A percentile compares a stretch with the other conserved stretches of the same genome.
phyloP scores from a whole-genome alignment of 2,797 vertebrate genomes.

The Enteromius afrohamiltoni region DNA sequence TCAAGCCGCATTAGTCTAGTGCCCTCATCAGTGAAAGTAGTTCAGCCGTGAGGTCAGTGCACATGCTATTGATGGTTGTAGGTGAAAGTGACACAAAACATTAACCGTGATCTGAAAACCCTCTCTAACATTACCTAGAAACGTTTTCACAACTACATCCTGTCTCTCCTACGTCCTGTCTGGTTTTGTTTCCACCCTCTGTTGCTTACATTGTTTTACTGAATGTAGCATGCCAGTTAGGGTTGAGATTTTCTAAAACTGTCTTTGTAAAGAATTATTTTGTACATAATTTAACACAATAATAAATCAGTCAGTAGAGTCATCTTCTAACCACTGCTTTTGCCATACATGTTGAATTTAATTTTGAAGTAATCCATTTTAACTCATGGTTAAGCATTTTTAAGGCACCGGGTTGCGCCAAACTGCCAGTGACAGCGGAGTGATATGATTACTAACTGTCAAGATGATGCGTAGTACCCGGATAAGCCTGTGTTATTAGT shows the following conservation, averaged over 20 bases:
- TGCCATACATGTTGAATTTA: too few relatives aligned
- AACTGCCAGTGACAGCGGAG: too few relatives aligned
- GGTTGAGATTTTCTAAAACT: not conserved
- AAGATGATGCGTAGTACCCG: too few relatives aligned
- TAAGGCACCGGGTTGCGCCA: too few relatives aligned
- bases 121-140: not conserved
- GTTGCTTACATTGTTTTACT: not conserved
- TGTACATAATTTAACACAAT: not conserved
- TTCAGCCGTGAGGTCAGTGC: slow-evolving; percentile 40
- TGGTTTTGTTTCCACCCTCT: not conserved
- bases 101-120: slow-evolving; percentile 6
- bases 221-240: not conserved
- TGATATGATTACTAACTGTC: too few relatives aligned
- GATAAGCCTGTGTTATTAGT: too few relatives aligned
- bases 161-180: not conserved
- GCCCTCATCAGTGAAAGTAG: slow-evolving; percentile 44
- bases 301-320: too few relatives aligned
- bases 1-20: slow-evolving; percentile 40
- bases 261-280: not conserved
- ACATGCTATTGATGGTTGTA: slow-evolving; percentile 12
- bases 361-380: too few relatives aligned
- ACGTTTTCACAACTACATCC: not conserved
- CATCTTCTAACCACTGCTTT: too few relatives aligned
- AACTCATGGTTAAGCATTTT: too few relatives aligned
- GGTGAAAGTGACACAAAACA: slow-evolving; percentile 32